Conservation (phyloP, 2,888 invertebrate species). For the Nomada lathburiana region DNA sequence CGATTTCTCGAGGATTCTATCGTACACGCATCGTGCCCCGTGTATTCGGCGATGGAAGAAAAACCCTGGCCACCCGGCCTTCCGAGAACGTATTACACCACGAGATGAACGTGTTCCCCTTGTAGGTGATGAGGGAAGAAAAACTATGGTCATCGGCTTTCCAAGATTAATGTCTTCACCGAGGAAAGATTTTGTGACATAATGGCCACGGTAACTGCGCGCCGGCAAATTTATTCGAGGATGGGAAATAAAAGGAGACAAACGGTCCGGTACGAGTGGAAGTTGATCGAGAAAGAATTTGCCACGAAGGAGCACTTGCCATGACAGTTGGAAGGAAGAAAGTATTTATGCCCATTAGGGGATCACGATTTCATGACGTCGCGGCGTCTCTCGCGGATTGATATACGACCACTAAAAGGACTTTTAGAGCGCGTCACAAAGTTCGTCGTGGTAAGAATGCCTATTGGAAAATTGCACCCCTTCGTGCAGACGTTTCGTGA, state of each 20-base stretch:
- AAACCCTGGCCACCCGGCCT: conserved; percentile 11
- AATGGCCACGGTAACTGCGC: conserved; percentile 38
- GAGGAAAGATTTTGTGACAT: conserved; percentile 20
- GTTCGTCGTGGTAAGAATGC: conserved; percentile 26
- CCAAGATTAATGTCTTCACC: conserved; percentile 31
- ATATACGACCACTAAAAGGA: conserved; percentile 65
- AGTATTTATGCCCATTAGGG: conserved; percentile 69
- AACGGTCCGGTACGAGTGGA: conserved; percentile 14
- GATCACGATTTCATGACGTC: conserved; percentile 74
- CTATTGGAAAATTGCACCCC: conserved; percentile 62
- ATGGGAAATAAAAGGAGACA: conserved; percentile 35
- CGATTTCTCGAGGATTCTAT: not conserved
- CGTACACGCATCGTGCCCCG: not conserved
- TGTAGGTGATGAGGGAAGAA: not conserved
- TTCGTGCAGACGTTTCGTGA: conserved; percentile 19
- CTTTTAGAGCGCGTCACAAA: conserved; percentile 51
- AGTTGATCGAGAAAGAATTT: conserved; percentile 61
- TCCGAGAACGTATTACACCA: not conserved
- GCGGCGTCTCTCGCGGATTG: conserved; percentile 61
- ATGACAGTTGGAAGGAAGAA: not conserved
- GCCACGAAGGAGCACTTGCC: conserved; percentile 36
- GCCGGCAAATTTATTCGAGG: conserved; percentile 42
- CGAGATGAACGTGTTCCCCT: not conserved
- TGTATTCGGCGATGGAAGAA: conserved; percentile 13
- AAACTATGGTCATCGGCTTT: conserved; percentile 32